A percentile compares a stretch with the other conserved stretches of the same genome.
Evolutionary conservation across 1,140 invertebrate species (phyloP).

Genomic region (Harlomillsia oculata): DNA sequence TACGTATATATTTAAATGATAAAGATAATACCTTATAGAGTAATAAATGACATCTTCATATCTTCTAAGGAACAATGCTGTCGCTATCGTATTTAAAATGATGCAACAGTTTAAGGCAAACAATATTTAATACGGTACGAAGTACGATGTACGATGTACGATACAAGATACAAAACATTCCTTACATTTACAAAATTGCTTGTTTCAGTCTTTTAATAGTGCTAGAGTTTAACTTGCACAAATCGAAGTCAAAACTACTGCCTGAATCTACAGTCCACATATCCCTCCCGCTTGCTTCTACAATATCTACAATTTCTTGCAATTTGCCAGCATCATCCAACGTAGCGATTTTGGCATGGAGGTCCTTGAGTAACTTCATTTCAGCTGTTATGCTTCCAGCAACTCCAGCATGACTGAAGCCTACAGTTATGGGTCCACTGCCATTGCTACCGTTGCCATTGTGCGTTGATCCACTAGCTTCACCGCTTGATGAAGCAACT

Average conservation of each 20-base stretch:
- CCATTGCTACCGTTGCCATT: slow-evolving; percentile 1
- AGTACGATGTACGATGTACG: no score
- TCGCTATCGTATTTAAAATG: no score
- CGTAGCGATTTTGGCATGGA: slow-evolving; percentile 23
- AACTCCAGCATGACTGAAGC: slow-evolving; percentile 26
- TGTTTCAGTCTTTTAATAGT: slow-evolving; percentile 31
- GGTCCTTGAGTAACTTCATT: slow-evolving; percentile 32
- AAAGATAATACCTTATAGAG: no score
- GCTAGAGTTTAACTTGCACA: slow-evolving; percentile 33
- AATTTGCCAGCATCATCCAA: slow-evolving; percentile 32
- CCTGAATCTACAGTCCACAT: slow-evolving; percentile 29
- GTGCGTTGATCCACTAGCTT: background rate
- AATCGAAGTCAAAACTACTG: slow-evolving; percentile 34
- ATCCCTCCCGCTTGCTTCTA: slow-evolving; percentile 31
- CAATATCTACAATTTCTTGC: slow-evolving; percentile 34
- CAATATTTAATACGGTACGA: no score
- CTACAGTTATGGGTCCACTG: background rate
- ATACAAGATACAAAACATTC: no score
- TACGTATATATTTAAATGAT: no score
- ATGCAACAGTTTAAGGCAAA: no score
- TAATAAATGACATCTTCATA: no score
- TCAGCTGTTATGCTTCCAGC: slow-evolving; percentile 34
- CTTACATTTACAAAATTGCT: slow-evolving; percentile 29
- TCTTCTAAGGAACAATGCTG: no score
- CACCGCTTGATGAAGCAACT: background rate